phyloP scores from a whole-genome alignment of 2,797 vertebrate species.

The Gambusia yucatana region DNA sequence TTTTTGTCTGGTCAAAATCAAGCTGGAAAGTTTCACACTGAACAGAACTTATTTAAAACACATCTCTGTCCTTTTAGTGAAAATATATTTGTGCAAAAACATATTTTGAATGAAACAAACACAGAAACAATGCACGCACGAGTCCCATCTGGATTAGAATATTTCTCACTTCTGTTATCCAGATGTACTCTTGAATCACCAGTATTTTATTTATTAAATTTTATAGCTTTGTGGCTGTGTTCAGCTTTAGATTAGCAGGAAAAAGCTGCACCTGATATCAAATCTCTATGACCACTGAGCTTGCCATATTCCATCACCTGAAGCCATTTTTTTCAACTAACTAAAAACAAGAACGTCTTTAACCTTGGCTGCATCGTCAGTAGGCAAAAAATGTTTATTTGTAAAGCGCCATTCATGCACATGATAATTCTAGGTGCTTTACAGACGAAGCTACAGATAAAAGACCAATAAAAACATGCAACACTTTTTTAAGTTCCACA shows the following conservation, averaged over 20 bases:
- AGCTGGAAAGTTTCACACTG: not conserved
- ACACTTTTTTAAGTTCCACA: not conserved
- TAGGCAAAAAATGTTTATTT: not conserved
- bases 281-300: not conserved
- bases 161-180: not conserved
- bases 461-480: not conserved
- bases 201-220: not conserved
- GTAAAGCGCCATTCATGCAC: not conserved
- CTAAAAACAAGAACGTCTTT: not conserved
- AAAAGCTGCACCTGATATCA: not conserved
- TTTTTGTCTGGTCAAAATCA: not conserved
- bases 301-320: not conserved
- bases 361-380: not conserved
- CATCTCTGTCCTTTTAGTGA: not conserved
- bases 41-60: not conserved
- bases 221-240: not conserved
- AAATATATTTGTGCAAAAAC: not conserved
- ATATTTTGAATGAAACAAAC: not conserved
- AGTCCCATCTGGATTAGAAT: not conserved
- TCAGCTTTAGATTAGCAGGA: not conserved
- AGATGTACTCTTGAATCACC: not conserved
- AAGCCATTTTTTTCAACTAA: not conserved
- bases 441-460: not conserved
- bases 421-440: not conserved
- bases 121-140: not conserved